These are phyloP conservation scores for Anableps anableps DNA, from an alignment of 2,797 vertebrate species.

Conservation along the genomic window DNA sequence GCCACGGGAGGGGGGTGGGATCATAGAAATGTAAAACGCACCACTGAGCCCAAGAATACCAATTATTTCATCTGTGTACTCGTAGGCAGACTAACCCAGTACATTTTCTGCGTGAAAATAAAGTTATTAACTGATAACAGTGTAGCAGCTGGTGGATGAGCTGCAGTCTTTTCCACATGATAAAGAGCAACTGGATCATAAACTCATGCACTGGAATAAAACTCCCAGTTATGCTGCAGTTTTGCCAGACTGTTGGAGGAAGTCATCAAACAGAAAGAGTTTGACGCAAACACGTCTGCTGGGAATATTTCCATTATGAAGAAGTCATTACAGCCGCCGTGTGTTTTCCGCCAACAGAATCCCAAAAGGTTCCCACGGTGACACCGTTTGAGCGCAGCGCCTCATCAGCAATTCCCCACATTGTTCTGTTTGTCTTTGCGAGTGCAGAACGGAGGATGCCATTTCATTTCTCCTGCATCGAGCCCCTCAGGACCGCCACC, in stretches of 20 bases:
- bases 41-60: constrained; percentile 47
- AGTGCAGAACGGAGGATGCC: constrained; percentile 51
- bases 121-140: constrained; percentile 58
- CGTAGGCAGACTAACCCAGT: not conserved
- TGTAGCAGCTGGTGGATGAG: not conserved
- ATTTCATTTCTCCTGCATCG: constrained; percentile 41
- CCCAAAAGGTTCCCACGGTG: constrained; percentile 36
- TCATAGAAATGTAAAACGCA: constrained; percentile 56
- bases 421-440: constrained; percentile 59
- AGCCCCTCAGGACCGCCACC: constrained; percentile 42
- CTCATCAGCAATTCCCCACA: constrained; percentile 34
- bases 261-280: constrained; percentile 39
- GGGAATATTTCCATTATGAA: constrained; percentile 47
- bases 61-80: constrained; percentile 36
- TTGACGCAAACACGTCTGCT: constrained; percentile 33
- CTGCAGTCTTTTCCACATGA: constrained; percentile 10
- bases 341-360: constrained; percentile 44
- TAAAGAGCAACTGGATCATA: constrained; percentile 12
- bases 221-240: constrained; percentile 35
- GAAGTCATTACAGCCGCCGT: constrained; percentile 29
- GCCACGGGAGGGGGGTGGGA: constrained; percentile 78
- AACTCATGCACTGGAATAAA: constrained; percentile 26
- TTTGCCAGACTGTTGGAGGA: constrained; percentile 18
- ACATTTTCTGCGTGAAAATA: constrained; percentile 16
- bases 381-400: constrained; percentile 40